Evolutionary conservation across 2,113 vertebrate species (phyloP), one percentile per base, ranked within the genome.

Genomic region (Grammomys dolichurus): DNA sequence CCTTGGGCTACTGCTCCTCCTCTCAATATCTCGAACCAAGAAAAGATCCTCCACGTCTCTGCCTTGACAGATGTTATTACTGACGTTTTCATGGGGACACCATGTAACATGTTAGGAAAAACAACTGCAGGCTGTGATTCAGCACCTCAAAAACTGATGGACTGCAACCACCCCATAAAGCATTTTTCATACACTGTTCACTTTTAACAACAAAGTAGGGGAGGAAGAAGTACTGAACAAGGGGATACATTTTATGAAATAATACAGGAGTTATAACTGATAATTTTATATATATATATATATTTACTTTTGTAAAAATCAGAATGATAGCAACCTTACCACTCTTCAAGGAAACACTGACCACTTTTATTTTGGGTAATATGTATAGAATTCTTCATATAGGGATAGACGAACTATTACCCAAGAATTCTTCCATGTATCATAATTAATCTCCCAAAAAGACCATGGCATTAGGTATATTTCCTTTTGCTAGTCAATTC

Each of bases 401-500:
- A 87, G 60, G 6, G 4, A 40, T n/a, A 65, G 63, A 70, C 48
- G 16, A n/a, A 24, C 6, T 81, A 65, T 75, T 70, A 89, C 36
- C 63, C 67, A 78, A 90, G 48, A 63, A 93, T 69, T 76, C 17
- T 75, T 90, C 26, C 17, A 84, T 26, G 56, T 1, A 67, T 88
- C 43, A 88, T 31, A 65, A 85, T 93, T 87, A 90, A 78, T 63
- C 85, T 48, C 54, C 24, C 58, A 73, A 87, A 85, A 33, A 92
- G 46, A 86, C 60, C 9, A 43, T 76, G n/a, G 80, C 31, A 65
- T 48, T 87, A 75, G 31, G 81, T 56, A 4, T 46, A 86, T 89
- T 78, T 94, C 77, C 69, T 78, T 14, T 93, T 86, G 63, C 69
- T 86, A 89, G 28, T 89, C 54, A 96, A 92, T 63, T 91, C 48